Evolutionary conservation across 2,888 invertebrate genomes (phyloP).

Genomic region (Caradrina kadenii): DNA sequence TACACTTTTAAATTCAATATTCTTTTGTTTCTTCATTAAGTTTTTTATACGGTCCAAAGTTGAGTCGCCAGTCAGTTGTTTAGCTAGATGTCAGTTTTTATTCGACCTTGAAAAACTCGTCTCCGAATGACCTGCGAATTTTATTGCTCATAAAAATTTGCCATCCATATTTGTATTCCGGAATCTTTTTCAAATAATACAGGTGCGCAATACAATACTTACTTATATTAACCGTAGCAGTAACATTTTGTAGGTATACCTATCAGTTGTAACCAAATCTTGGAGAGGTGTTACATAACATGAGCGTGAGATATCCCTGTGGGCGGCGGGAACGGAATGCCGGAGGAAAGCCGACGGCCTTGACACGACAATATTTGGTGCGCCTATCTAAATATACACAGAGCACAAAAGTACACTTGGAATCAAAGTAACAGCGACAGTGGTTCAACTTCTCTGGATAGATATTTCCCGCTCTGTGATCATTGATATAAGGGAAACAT

Average conservation of each 20-base stretch:
- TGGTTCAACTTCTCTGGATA: conserved; percentile 49
- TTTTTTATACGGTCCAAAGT: conserved; percentile 52
- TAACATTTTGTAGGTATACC: conserved; percentile 71
- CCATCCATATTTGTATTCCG: conserved; percentile 39
- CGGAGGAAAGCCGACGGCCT: conserved; percentile 89
- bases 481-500: conserved; percentile 71
- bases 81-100: conserved; percentile 57
- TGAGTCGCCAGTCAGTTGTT: conserved; percentile 48
- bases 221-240: conserved; percentile 34
- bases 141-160: conserved; percentile 40
- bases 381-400: conserved; percentile 80
- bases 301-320: conserved; percentile 88
- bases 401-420: conserved; percentile 62
- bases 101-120: conserved; percentile 61
- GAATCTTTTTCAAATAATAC: conserved; percentile 35
- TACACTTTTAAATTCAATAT: conserved; percentile 62
- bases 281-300: conserved; percentile 84
- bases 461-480: conserved; percentile 71
- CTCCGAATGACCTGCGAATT: conserved; percentile 55
- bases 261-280: conserved; percentile 85
- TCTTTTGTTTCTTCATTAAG: conserved; percentile 56
- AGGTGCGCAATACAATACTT: conserved; percentile 32
- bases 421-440: conserved; percentile 60
- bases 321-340: conserved; percentile 88
- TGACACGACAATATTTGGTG: conserved; percentile 89